phyloP scores from a whole-genome alignment of 2,113 vertebrate species.

The Euleptes europaea region DNA sequence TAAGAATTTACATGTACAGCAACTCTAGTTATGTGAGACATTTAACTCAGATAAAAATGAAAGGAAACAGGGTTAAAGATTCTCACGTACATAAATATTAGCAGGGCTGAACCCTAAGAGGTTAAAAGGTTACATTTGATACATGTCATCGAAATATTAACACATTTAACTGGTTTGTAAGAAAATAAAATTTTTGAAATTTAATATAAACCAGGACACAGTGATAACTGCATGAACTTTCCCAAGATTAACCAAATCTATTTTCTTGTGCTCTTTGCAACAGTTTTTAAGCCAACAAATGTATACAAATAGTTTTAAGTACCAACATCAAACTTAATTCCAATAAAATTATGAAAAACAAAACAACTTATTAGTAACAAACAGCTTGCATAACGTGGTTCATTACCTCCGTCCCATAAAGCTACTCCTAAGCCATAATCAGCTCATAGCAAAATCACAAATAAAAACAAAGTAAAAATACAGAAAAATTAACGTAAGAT shows the following conservation, averaged over 20 bases:
- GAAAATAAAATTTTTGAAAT: constrained; percentile 45
- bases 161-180: constrained; percentile 48
- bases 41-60: background rate
- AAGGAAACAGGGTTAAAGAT: background rate
- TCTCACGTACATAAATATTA: background rate
- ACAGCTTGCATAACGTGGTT: constrained; percentile 70
- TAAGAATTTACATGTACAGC: rapidly evolving
- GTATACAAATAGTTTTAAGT: constrained; percentile 67
- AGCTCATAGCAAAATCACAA: constrained; percentile 63
- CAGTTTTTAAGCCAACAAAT: constrained; percentile 65
- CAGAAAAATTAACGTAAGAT: constrained; percentile 44
- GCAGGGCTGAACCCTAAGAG: background rate
- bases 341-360: constrained; percentile 68
- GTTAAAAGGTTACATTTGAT: constrained; percentile 47
- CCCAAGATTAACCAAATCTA: constrained; percentile 66
- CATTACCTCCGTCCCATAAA: constrained; percentile 69
- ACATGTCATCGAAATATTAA: constrained; percentile 5
- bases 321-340: constrained; percentile 67
- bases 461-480: constrained; percentile 59
- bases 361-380: constrained; percentile 67
- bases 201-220: constrained; percentile 59
- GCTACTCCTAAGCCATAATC: constrained; percentile 73
- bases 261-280: constrained; percentile 64
- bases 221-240: constrained; percentile 41
- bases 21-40: background rate